Conservation (phyloP, 2,797 vertebrate species). For the Microchirus variegatus region DNA sequence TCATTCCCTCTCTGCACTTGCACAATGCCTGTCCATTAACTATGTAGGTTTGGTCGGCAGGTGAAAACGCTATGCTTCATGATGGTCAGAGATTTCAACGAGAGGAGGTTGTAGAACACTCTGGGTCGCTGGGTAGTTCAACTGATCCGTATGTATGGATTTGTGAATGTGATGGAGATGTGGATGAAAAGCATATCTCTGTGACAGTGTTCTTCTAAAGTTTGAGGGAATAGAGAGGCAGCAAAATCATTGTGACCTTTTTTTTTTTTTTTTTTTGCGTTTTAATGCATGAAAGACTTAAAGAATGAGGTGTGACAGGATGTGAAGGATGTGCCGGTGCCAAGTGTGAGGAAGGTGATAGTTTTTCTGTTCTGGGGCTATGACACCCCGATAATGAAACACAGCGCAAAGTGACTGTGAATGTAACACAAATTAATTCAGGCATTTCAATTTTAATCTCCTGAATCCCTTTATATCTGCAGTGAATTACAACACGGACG, state of each 20-base stretch:
- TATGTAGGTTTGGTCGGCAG: no score
- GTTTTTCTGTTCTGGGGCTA: constrained; percentile 36
- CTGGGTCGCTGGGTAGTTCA: no score
- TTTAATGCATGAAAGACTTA: constrained; percentile 20
- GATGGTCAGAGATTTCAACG: no score
- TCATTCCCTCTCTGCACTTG: no score
- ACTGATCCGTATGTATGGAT: no score
- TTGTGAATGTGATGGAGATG: no score
- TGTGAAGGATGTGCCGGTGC: constrained; percentile 34
- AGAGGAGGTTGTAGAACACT: no score
- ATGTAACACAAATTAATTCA: constrained; percentile 70
- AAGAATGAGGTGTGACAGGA: constrained; percentile 19
- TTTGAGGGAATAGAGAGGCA: background rate
- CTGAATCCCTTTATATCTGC: constrained; percentile 48
- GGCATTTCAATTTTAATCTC: constrained; percentile 67
- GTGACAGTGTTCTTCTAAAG: no score
- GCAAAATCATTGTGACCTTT: background rate
- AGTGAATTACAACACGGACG: constrained; percentile 46
- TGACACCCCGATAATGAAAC: constrained; percentile 69
- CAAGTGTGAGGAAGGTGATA: constrained; percentile 25
- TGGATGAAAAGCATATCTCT: no score
- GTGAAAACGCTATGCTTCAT: no score
- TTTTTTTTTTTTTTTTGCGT: background rate
- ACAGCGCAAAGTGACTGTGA: constrained; percentile 68
- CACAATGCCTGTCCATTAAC: no score